phyloP scores from a whole-genome alignment of 2,888 invertebrate species.

The Melikaiella ostensackeni region DNA sequence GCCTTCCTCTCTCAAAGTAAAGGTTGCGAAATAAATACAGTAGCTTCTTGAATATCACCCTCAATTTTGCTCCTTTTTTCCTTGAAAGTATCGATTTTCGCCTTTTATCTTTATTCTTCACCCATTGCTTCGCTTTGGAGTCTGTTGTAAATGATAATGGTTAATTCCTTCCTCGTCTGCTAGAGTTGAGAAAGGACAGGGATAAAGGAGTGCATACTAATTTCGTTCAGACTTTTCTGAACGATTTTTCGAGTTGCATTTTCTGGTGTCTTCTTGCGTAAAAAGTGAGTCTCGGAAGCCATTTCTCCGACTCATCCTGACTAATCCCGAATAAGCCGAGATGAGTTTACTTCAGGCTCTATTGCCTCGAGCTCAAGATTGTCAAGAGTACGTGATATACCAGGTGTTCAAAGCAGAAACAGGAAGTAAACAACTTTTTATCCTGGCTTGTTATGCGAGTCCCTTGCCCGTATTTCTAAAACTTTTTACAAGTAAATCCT shows the following conservation, averaged over 20 bases:
- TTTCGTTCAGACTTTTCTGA: neutral
- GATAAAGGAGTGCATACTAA: constrained; percentile 29
- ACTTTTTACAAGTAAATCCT: constrained; percentile 1
- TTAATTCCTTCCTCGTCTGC: constrained; percentile 9
- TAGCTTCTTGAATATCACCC: neutral
- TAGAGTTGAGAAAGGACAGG: neutral
- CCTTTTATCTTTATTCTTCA: constrained; percentile 18
- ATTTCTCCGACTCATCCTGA: constrained; percentile 20
- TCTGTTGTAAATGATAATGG: constrained; percentile 22
- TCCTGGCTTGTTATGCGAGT: neutral
- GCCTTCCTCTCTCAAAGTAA: neutral
- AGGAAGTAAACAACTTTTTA: constrained; percentile 28
- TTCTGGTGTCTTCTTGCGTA: neutral
- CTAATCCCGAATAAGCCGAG: constrained; percentile 34
- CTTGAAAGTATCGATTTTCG: constrained; percentile 23
- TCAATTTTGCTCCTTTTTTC: neutral
- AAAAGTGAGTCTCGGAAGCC: neutral
- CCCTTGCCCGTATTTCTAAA: constrained; percentile 9
- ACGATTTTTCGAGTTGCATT: constrained; percentile 13
- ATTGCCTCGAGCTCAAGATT: constrained; percentile 26
- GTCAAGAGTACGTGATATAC: constrained; percentile 4
- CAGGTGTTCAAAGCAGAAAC: constrained; percentile 27
- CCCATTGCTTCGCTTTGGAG: constrained; percentile 14
- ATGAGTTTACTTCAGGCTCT: constrained; percentile 24
- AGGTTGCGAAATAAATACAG: constrained; percentile 6